Evolutionary conservation across 2,888 invertebrate species (phyloP).

Genomic region (Falcaria lacertinaria): DNA sequence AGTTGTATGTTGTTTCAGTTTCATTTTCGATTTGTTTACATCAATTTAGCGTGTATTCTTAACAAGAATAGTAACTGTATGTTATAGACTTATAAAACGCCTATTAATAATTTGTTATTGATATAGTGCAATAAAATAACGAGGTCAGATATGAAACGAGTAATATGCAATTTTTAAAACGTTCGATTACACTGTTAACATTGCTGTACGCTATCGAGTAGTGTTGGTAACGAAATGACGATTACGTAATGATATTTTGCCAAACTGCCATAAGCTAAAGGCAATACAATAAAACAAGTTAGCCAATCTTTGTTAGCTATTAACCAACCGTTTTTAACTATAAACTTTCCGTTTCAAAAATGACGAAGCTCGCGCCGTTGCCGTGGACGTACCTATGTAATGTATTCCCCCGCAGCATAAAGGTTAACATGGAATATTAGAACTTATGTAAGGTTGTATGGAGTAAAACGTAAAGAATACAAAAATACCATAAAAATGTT

Average conservation of each 20-base stretch:
- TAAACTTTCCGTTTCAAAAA: background rate
- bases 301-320: background rate
- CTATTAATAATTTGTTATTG: background rate
- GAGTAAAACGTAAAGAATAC: no score
- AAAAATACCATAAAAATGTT: no score
- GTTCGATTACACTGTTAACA: background rate
- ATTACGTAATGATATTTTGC: background rate
- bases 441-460: no score
- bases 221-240: background rate
- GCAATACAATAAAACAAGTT: background rate
- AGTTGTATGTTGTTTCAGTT: no score
- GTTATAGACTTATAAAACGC: background rate
- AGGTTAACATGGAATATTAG: no score
- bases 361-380: background rate
- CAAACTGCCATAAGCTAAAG: background rate
- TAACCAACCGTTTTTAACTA: background rate
- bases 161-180: slow-evolving; percentile 8
- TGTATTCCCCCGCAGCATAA: no score
- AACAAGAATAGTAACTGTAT: no score
- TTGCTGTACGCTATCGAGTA: background rate
- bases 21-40: no score
- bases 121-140: slow-evolving; percentile 9
- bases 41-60: no score
- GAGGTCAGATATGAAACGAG: slow-evolving; percentile 11
- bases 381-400: no score